Base-by-base conservation (phyloP, 2,888 invertebrate species). In the Blera fallax region DNA sequence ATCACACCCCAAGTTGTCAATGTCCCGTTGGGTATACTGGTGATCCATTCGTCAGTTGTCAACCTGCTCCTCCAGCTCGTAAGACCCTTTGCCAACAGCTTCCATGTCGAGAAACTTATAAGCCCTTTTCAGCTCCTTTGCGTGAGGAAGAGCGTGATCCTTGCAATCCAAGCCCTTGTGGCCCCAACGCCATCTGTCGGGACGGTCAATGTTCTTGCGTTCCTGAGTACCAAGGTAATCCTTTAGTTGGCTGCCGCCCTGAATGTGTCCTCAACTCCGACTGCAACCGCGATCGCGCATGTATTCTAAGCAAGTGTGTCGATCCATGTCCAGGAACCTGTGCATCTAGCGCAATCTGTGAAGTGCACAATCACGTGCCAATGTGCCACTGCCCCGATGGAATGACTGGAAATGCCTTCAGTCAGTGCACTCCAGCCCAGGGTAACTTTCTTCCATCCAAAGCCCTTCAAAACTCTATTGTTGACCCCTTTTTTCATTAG, bases 111-210 rank as follows among this genome's bases (percentile, higher is more conserved):
- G n/a, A 58, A 56, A 40, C 29, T 21, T 43, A 48, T 24, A 48
- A 43, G 18, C 27, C 37, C 2, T 43, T 8, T 78, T 72, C 27
- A 89, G 90, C 89, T 10, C 88, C 89, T 34, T 73, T 88, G 21
- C 88, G 88, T 62, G 89, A 89, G 54, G 93, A 92, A 43, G 92
- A 92, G 11, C 88, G 90, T 14, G 92, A 93, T 91, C 95, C 96
- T 4, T 91, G 91, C 70, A 94, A 94, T 88, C 96, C 95, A 4
- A 96, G 95, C 89, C 96, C 96, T 24, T 97, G 97, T 91, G 97
- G 97, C 67, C 92, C 94, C 43, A 96, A 96, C 90, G 95, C 97
- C 16, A 92, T 94, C 83, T 97, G 97, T 90, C 94, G 93, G 3
- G 93, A 95, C 87, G 95, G 94, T 3, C 87, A 95, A 6, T 96